A percentile compares a stretch with the other conserved stretches of the same genome.
phyloP scores from a whole-genome alignment of 2,113 vertebrate genomes.

The Cyanoramphus novaezelandiae region DNA sequence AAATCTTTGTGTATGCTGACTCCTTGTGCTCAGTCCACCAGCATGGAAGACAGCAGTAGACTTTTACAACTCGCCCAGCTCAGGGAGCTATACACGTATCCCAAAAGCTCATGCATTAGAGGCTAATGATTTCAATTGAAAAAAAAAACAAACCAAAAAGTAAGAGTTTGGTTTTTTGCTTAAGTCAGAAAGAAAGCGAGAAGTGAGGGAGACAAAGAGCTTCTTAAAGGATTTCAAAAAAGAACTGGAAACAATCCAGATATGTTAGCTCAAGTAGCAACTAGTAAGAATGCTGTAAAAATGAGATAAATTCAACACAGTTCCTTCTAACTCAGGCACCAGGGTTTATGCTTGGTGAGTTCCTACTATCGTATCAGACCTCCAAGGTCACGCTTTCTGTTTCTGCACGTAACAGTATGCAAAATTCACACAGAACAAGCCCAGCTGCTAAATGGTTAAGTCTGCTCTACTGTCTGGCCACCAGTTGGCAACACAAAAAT shows the following conservation, averaged over 20 bases:
- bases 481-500: constrained; percentile 72
- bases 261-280: constrained; percentile 45
- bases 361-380: not conserved
- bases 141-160: not conserved
- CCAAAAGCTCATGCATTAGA: constrained; percentile 29
- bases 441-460: constrained; percentile 60
- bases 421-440: constrained; percentile 15
- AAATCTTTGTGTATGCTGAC: not conserved
- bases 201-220: constrained; percentile 40
- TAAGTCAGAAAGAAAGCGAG: constrained; percentile 36
- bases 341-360: not conserved
- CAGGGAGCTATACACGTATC: not conserved
- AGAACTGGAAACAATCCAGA: constrained; percentile 59
- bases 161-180: constrained; percentile 34
- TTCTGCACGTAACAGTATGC: not conserved
- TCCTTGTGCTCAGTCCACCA: not conserved
- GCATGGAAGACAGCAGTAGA: not conserved
- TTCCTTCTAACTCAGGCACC: constrained; percentile 14
- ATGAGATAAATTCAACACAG: constrained; percentile 44
- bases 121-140: constrained; percentile 39
- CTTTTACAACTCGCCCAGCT: not conserved
- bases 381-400: not conserved
- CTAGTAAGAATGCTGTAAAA: constrained; percentile 42
- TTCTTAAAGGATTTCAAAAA: constrained; percentile 59
- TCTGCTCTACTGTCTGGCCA: constrained; percentile 62